A percentile compares a stretch with the other conserved stretches of the same genome.
These are phyloP conservation scores for Heliopora coerulea DNA, from an alignment of 92 coral and sea anemone genomes.

Conservation along the genomic window DNA sequence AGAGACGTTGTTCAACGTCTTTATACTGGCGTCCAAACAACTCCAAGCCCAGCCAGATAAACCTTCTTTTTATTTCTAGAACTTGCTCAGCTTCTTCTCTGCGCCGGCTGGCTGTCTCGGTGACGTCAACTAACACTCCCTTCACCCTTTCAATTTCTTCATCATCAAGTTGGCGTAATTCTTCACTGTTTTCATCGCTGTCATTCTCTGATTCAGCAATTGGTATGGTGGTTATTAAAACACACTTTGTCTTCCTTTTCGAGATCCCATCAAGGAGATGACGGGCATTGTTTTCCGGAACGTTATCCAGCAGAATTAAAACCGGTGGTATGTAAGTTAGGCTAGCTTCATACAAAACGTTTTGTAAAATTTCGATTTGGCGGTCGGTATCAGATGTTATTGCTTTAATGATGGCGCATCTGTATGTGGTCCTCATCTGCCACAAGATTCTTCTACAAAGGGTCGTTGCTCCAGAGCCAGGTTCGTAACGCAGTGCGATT, in stretches of 20 bases:
- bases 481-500: constrained; percentile 53
- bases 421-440: constrained; percentile 36
- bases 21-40: constrained; percentile 55
- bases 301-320: constrained; percentile 48
- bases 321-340: constrained; percentile 27
- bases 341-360: constrained; percentile 33
- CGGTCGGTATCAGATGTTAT: constrained; percentile 46
- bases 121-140: constrained; percentile 41
- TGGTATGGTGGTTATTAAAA: constrained; percentile 52
- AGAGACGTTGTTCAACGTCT: constrained; percentile 51
- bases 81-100: constrained; percentile 46
- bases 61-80: constrained; percentile 51
- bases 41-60: constrained; percentile 64
- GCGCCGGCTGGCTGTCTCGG: constrained; percentile 8
- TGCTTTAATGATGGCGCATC: constrained; percentile 64
- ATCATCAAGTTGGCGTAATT: constrained; percentile 50
- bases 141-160: constrained; percentile 47
- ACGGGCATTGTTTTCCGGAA: constrained; percentile 25
- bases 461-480: constrained; percentile 67
- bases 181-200: constrained; percentile 18
- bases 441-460: constrained; percentile 64
- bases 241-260: constrained; percentile 52
- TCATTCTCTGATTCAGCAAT: constrained; percentile 20
- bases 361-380: constrained; percentile 44
- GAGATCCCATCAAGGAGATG: constrained; percentile 34